Conservation (phyloP, 2,113 vertebrate genomes). For the Ifrita kowaldi region DNA sequence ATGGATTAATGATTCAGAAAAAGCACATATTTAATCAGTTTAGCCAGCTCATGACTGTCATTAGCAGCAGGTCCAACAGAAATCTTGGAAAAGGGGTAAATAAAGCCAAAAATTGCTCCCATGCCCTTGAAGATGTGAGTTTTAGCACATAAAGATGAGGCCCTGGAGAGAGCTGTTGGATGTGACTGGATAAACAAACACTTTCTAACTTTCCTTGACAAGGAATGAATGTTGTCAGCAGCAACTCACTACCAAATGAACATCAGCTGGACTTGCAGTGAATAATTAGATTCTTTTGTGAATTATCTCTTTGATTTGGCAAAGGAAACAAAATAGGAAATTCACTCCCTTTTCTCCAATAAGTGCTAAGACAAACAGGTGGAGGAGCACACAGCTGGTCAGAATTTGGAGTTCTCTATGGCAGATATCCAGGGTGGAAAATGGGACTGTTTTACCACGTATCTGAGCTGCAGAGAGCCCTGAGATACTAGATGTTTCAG, state of each 20-base stretch:
- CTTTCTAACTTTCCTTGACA: conserved; percentile 4
- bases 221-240: not conserved
- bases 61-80: not conserved
- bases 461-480: not conserved
- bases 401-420: not conserved
- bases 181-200: not conserved
- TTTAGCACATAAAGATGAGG: not conserved
- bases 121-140: not conserved
- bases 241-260: not conserved
- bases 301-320: not conserved
- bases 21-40: not conserved
- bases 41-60: not conserved
- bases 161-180: not conserved
- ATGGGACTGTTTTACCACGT: not conserved
- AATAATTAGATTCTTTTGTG: not conserved
- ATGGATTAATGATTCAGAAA: not conserved
- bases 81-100: not conserved
- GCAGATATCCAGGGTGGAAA: not conserved
- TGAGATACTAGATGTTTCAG: not conserved
- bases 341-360: not conserved
- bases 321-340: not conserved
- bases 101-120: not conserved
- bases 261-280: not conserved
- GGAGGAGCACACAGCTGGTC: not conserved
- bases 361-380: not conserved